phyloP scores from a whole-genome alignment of 2,888 invertebrate species.

The Selenia dentaria region DNA sequence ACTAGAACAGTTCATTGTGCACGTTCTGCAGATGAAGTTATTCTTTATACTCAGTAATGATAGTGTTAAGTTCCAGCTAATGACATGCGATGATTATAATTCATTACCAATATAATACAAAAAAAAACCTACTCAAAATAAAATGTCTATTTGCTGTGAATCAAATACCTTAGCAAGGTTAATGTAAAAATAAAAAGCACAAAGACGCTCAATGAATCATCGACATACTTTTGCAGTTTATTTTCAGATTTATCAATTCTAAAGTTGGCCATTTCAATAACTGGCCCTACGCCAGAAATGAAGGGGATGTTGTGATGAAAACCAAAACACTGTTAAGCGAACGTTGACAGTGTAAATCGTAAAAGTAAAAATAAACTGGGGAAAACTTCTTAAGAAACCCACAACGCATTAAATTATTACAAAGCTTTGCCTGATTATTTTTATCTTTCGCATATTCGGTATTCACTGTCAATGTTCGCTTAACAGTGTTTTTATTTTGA shows the following conservation, averaged over 20 bases:
- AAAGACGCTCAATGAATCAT: conserved; percentile 10
- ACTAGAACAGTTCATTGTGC: too few relatives aligned
- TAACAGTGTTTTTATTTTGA: conserved; percentile 16
- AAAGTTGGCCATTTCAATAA: conserved; percentile 8
- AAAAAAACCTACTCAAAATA: too few relatives aligned
- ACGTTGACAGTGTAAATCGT: conserved; percentile 18
- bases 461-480: conserved; percentile 18
- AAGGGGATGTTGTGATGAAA: conserved; percentile 3
- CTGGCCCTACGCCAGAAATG: conserved; percentile 12
- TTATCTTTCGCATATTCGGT: conserved; percentile 2
- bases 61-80: too few relatives aligned
- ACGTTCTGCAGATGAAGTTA: too few relatives aligned
- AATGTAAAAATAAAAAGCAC: too few relatives aligned
- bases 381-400: too few relatives aligned
- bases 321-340: conserved; percentile 16
- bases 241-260: conserved; percentile 8
- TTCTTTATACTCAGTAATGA: too few relatives aligned
- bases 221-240: conserved; percentile 22
- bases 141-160: too few relatives aligned
- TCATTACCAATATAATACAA: too few relatives aligned
- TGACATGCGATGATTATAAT: too few relatives aligned
- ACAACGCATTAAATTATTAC: too few relatives aligned
- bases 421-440: conserved; percentile 6
- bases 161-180: conserved; percentile 1
- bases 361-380: conserved; percentile 2